Conservation (phyloP, 1,140 invertebrate species). For the Caenorhabditis briggsae region DNA sequence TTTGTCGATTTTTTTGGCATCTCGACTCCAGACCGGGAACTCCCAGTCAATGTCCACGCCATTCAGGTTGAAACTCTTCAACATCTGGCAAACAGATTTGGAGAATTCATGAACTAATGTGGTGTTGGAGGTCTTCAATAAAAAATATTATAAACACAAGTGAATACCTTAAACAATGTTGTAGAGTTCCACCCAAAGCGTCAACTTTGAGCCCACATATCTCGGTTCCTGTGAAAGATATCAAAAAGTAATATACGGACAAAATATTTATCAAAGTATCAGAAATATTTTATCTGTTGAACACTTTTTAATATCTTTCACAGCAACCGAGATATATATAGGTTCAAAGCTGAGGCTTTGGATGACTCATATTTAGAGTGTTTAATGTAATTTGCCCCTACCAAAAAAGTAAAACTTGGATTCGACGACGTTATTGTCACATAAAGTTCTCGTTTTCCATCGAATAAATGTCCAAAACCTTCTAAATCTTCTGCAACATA, state of each 20-base stretch:
- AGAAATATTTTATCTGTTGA: too few species aligned
- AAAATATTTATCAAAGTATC: too few species aligned
- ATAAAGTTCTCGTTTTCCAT: neutral
- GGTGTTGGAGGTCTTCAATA: neutral
- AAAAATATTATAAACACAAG: too few species aligned
- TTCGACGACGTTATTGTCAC: conserved; percentile 25
- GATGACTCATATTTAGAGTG: too few species aligned
- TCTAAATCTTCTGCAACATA: neutral
- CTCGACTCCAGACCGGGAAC: conserved; percentile 70
- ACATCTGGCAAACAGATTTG: neutral
- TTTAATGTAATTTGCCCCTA: too few species aligned
- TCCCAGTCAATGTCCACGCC: conserved; percentile 74
- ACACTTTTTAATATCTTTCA: too few species aligned
- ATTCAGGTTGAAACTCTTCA: conserved; percentile 47
- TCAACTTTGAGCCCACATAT: too few species aligned
- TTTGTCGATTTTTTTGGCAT: conserved; percentile 65
- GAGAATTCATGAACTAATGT: neutral
- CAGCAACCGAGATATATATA: neutral
- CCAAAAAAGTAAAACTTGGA: conserved; percentile 10
- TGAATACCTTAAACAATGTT: too few species aligned
- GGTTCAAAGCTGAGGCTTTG: neutral
- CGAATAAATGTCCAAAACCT: neutral
- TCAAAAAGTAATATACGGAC: too few species aligned
- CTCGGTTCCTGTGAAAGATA: too few species aligned
- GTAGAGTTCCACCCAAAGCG: too few species aligned